phyloP scores from a whole-genome alignment of 2,888 invertebrate genomes.

The Cheilosia variabilis region DNA sequence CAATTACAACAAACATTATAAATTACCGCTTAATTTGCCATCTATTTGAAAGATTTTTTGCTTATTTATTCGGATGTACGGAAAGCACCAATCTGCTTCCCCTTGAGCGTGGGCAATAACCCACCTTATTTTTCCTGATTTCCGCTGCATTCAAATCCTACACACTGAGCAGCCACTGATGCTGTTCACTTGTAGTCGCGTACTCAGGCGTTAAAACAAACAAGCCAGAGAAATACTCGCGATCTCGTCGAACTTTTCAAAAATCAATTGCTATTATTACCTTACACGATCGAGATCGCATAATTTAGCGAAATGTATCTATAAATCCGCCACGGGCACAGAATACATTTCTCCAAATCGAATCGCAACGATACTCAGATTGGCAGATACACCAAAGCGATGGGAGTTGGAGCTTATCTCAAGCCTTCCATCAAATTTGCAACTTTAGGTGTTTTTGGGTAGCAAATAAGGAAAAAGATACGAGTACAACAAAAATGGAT shows the following conservation, averaged over 20 bases:
- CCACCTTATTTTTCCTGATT: conserved; percentile 55
- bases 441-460: conserved; percentile 63
- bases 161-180: conserved; percentile 13
- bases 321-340: conserved; percentile 30
- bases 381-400: conserved; percentile 50
- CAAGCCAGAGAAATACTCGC: conserved; percentile 41
- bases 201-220: conserved; percentile 69
- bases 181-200: neutral
- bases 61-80: neutral
- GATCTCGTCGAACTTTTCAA: conserved; percentile 38
- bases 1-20: conserved; percentile 67
- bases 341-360: conserved; percentile 39
- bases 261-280: conserved; percentile 71
- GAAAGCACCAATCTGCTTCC: conserved; percentile 20
- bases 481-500: conserved; percentile 17
- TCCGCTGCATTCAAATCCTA: conserved; percentile 67
- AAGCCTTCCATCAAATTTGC: conserved; percentile 68
- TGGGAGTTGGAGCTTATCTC: conserved; percentile 61
- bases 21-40: conserved; percentile 71
- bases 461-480: conserved; percentile 51
- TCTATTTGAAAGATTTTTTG: conserved; percentile 28
- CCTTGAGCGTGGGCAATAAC: conserved; percentile 58
- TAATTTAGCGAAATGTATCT: conserved; percentile 57
- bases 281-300: conserved; percentile 53
- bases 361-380: conserved; percentile 39